phyloP scores from a whole-genome alignment of 2,888 invertebrate species.

The Pristionchus exspectatus region DNA sequence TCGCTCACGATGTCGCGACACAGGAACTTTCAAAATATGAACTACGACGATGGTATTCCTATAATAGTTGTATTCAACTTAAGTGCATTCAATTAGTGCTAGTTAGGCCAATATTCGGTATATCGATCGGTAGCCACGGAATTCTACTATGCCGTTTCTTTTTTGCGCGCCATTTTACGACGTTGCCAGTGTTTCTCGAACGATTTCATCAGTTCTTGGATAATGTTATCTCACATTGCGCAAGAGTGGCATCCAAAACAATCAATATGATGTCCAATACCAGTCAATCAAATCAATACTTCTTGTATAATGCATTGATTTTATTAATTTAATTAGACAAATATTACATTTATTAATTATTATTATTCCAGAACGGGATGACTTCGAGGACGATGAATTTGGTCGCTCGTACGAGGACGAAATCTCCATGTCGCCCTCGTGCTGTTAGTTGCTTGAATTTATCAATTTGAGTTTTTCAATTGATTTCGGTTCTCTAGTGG shows the following conservation, averaged over 20 bases:
- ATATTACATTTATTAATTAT: slow-evolving; percentile 48
- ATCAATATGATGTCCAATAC: neutral
- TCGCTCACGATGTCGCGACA: slow-evolving; percentile 70
- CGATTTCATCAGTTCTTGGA: slow-evolving; percentile 2
- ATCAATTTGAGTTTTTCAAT: neutral
- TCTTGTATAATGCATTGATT: neutral
- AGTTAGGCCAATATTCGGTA: neutral
- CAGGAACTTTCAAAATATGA: slow-evolving; percentile 70
- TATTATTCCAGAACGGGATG: slow-evolving; percentile 56
- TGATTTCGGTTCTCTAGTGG: too few relatives aligned
- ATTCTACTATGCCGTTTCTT: neutral
- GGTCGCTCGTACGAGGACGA: slow-evolving; percentile 73
- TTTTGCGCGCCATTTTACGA: neutral
- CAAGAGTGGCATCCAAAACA: too few relatives aligned
- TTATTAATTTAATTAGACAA: slow-evolving; percentile 47
- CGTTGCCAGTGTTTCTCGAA: neutral
- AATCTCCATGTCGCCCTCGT: slow-evolving; percentile 59
- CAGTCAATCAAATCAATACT: neutral
- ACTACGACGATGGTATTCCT: slow-evolving; percentile 70
- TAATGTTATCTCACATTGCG: neutral
- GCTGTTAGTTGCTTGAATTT: slow-evolving; percentile 57
- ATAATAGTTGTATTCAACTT: neutral
- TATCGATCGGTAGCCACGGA: neutral
- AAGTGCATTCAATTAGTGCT: too few relatives aligned
- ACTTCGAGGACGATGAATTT: slow-evolving; percentile 71